Evolutionary conservation across 2,888 invertebrate species (phyloP).

Genomic region (Trachelus stipa): DNA sequence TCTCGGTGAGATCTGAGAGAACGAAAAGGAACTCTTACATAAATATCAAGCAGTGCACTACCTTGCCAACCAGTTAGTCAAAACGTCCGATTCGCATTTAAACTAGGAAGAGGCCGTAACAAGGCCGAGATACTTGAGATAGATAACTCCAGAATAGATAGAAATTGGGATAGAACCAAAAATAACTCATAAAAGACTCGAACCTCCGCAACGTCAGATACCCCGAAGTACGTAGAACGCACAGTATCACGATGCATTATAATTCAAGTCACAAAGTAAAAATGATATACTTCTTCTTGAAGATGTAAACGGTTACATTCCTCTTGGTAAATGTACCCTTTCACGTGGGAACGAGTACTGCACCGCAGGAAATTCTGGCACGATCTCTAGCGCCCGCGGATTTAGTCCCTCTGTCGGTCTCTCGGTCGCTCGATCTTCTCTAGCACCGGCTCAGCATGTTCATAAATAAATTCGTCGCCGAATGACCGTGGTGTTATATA

Average conservation of each 20-base stretch:
- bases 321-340: neutral
- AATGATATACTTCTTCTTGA: neutral
- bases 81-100: conserved; percentile 1
- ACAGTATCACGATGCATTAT: neutral
- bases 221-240: neutral
- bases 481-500: neutral
- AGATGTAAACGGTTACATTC: neutral
- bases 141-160: conserved; percentile 36
- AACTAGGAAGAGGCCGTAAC: neutral
- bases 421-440: neutral
- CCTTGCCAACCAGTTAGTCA: conserved; percentile 1
- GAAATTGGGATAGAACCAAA: conserved; percentile 36
- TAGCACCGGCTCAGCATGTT: neutral
- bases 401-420: neutral
- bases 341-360: neutral
- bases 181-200: conserved; percentile 17
- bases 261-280: neutral
- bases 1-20: neutral
- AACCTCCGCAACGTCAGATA: neutral
- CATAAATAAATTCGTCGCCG: conserved; percentile 11
- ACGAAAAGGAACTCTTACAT: conserved; percentile 9
- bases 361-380: neutral
- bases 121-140: conserved; percentile 11
- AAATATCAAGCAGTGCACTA: neutral
- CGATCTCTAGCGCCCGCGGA: neutral